Conservation (phyloP, 2,888 invertebrate genomes). For the Byasa hedistus region DNA sequence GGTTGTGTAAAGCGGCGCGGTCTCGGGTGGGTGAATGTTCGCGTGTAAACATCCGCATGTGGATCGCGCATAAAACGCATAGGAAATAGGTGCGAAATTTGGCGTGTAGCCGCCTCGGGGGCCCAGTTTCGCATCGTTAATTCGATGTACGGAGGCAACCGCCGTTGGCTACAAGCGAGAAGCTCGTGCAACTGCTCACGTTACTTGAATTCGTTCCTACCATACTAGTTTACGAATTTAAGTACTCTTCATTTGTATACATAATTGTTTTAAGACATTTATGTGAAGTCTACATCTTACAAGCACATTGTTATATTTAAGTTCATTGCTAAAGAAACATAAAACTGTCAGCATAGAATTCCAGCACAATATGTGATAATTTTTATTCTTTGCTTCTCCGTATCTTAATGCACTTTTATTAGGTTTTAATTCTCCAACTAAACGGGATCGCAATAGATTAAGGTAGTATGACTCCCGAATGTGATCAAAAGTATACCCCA, state of each 20-base stretch:
- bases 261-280: background rate
- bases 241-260: background rate
- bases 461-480: too few species aligned
- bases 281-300: too few species aligned
- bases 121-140: slow-evolving; percentile 66
- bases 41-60: slow-evolving; percentile 44
- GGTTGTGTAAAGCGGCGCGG: slow-evolving; percentile 34
- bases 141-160: slow-evolving; percentile 64
- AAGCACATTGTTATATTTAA: too few species aligned
- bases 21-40: slow-evolving; percentile 48
- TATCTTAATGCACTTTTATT: too few species aligned
- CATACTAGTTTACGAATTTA: background rate
- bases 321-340: too few species aligned
- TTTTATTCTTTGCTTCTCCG: too few species aligned
- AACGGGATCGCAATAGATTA: too few species aligned
- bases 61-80: slow-evolving; percentile 37
- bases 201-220: slow-evolving; percentile 17
- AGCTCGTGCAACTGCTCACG: slow-evolving; percentile 30
- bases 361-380: too few species aligned
- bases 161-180: slow-evolving; percentile 51
- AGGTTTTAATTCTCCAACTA: too few species aligned
- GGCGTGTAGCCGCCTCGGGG: slow-evolving; percentile 45
- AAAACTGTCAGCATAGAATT: too few species aligned
- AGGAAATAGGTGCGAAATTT: slow-evolving; percentile 54
- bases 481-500: too few species aligned